Base-by-base conservation (phyloP, 2,888 invertebrate genomes). In the Ganaspis brasiliensis region DNA sequence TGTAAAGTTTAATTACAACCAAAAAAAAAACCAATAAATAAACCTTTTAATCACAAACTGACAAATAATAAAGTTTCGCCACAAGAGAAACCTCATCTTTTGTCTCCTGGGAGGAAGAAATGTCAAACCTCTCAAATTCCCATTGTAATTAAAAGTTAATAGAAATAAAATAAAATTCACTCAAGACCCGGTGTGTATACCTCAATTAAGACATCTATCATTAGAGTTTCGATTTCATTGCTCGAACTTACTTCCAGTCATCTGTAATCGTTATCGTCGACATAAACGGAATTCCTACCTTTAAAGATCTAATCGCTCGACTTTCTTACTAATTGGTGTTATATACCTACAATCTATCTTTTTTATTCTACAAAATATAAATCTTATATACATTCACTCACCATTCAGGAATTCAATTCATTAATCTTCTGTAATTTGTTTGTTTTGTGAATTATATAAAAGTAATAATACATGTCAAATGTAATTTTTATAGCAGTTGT, bases 161-260 rank as follows among this genome's bases (percentile, higher is more conserved):
- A 56, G 12, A 24, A 63, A 67, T 5, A 45, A 67, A 67, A 26
- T 45, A 24, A 45, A 67, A 67, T 24, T 40, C 45, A 59, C 24
- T 45, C 9, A n/a, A 24, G 26, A 67, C n/a, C 5, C 14, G n/a
- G 24, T 49, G 45, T 24, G 24, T 67, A 67, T 9, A 24, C n/a
- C 4, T 67, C 45, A 67, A 67, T 67, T 67, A 49, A 67, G 45
- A 67, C 67, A 67, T 67, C 26, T 67, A 49, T 45, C 26, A 40
- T n/a, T 67, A 45, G n/a, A n/a, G n/a, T 67, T 67, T 67, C 67
- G 45, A 67, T 49, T 67, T 67, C 45, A 67, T 67, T n/a, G 67
- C 67, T 49, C 21, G n/a, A 24, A 45, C 45, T 45, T 40, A 26
- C 67, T 49, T 16, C 45, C 24, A 45, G n/a, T 21, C 24, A 67